phyloP scores from a whole-genome alignment of 2,797 vertebrate genomes.

The Falco cherrug region DNA sequence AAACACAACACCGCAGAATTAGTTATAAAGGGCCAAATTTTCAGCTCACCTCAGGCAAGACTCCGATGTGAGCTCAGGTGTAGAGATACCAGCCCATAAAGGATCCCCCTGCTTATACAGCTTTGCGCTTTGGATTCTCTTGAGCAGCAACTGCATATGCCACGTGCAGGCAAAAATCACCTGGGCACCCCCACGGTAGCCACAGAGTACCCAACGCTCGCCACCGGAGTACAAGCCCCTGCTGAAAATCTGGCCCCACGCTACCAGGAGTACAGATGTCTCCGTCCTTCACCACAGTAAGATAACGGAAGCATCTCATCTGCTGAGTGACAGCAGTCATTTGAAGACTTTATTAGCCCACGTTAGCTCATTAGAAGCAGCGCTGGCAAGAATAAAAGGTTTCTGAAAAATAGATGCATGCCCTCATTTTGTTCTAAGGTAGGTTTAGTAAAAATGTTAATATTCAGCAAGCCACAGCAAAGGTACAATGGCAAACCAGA shows the following conservation, averaged over 20 bases:
- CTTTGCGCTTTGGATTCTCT: background rate
- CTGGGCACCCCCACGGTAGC: fast-evolving
- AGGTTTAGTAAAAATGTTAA: slow-evolving; percentile 20
- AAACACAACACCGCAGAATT: background rate
- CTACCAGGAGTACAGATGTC: background rate
- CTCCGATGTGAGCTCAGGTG: background rate
- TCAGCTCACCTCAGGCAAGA: slow-evolving; percentile 7
- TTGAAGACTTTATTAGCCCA: background rate
- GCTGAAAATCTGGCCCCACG: slow-evolving; percentile 41
- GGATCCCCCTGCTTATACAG: background rate
- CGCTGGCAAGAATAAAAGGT: background rate
- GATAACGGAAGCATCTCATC: background rate
- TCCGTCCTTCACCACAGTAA: background rate
- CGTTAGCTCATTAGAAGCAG: background rate
- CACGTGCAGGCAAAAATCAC: background rate
- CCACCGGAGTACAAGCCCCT: background rate
- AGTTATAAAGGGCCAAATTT: slow-evolving; percentile 21
- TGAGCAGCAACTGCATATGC: background rate
- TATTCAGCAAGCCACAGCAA: slow-evolving; percentile 48
- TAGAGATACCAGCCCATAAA: background rate
- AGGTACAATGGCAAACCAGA: slow-evolving; percentile 61
- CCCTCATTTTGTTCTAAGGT: background rate
- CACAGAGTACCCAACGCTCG: background rate
- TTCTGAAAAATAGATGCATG: slow-evolving; percentile 12
- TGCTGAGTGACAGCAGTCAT: background rate